Conservation (phyloP, 2,797 vertebrate species). For the Chromis chromis region DNA sequence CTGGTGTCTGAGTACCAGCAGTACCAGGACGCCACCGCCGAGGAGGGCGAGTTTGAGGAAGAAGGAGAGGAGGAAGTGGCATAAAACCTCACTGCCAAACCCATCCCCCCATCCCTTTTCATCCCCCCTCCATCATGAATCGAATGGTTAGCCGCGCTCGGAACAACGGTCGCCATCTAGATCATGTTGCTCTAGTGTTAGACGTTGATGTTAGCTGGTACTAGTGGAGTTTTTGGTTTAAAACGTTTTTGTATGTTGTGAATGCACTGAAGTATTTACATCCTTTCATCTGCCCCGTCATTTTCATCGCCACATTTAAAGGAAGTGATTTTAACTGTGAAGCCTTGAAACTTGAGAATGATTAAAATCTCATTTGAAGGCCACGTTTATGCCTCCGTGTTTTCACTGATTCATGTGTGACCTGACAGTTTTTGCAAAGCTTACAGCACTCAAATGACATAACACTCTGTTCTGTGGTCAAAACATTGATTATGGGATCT, state of each 20-base stretch:
- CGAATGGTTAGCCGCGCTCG: slow-evolving; percentile 28
- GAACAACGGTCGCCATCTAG: slow-evolving; percentile 40
- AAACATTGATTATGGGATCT: neutral
- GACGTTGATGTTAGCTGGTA: slow-evolving; percentile 62
- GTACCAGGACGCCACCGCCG: slow-evolving; percentile 90
- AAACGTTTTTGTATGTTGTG: slow-evolving; percentile 71
- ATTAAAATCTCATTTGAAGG: slow-evolving; percentile 77
- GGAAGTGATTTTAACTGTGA: slow-evolving; percentile 74
- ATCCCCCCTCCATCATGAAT: slow-evolving; percentile 24
- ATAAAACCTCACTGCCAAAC: slow-evolving; percentile 68
- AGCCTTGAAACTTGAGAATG: slow-evolving; percentile 65
- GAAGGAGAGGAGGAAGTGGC: slow-evolving; percentile 91
- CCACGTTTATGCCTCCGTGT: slow-evolving; percentile 46
- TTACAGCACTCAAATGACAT: neutral
- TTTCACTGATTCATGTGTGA: slow-evolving; percentile 19
- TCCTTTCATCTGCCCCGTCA: slow-evolving; percentile 50
- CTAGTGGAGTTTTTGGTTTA: slow-evolving; percentile 58
- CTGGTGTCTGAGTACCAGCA: slow-evolving; percentile 94
- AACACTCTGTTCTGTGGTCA: neutral
- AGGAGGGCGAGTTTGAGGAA: slow-evolving; percentile 89
- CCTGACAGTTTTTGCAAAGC: neutral
- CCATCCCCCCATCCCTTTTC: slow-evolving; percentile 6
- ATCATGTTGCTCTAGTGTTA: slow-evolving; percentile 58
- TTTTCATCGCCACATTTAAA: slow-evolving; percentile 55
- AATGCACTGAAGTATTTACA: slow-evolving; percentile 65